These are phyloP conservation scores for Noctua pronuba DNA, from an alignment of 2,888 invertebrate genomes.

Conservation along the genomic window DNA sequence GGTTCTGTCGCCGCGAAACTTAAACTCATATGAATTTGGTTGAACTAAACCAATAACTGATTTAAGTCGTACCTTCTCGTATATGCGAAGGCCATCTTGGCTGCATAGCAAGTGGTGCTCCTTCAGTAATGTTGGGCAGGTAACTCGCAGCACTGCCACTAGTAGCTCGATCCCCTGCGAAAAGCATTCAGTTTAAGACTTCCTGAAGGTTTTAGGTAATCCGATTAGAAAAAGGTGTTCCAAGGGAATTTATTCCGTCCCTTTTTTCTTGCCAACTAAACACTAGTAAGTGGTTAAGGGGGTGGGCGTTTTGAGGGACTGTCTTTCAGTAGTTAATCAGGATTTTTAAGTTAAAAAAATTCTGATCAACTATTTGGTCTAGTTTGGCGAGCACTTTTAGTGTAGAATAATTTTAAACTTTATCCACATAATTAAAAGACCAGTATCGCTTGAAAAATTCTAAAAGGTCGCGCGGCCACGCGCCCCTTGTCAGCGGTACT, in stretches of 20 bases:
- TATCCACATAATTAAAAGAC: no score
- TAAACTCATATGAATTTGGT: not conserved
- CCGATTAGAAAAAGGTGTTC: not conserved
- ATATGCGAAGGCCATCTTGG: slow-evolving; percentile 86
- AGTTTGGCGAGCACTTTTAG: no score
- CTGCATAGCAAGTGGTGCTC: slow-evolving; percentile 82
- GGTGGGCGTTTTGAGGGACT: not conserved
- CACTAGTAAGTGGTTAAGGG: not conserved
- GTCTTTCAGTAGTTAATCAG: no score
- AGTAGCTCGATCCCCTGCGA: slow-evolving; percentile 79
- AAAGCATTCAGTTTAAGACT: not conserved
- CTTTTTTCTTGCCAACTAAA: not conserved
- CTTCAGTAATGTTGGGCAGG: slow-evolving; percentile 88
- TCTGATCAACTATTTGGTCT: no score
- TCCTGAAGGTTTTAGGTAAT: not conserved
- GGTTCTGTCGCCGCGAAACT: not conserved
- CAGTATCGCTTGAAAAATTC: no score
- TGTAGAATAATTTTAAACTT: no score
- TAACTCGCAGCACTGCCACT: slow-evolving; percentile 81
- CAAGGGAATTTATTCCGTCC: not conserved
- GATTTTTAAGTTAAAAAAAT: not conserved
- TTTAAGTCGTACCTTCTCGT: slow-evolving; percentile 78
- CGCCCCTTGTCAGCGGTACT: no score
- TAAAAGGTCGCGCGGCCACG: no score
- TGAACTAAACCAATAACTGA: no score